phyloP scores from a whole-genome alignment of 2,888 invertebrate species.

The Oligia fasciuncula region DNA sequence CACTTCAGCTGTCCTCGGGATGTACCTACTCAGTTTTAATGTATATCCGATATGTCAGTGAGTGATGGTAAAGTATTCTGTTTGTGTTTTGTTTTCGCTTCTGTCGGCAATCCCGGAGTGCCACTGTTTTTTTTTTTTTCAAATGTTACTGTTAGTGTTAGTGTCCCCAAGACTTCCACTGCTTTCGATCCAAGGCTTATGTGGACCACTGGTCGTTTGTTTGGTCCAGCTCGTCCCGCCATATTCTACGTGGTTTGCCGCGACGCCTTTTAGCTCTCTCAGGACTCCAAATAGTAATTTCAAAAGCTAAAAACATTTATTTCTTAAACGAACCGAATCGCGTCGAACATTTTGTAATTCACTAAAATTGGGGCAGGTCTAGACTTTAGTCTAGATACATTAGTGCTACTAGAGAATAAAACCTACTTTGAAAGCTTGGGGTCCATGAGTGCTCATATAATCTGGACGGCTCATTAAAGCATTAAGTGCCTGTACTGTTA shows the following conservation, averaged over 20 bases:
- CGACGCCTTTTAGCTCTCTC: background rate
- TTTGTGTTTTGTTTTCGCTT: too few relatives aligned
- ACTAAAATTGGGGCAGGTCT: background rate
- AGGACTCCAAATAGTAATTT: background rate
- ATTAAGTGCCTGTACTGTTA: conserved; percentile 57
- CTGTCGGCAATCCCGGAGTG: too few relatives aligned
- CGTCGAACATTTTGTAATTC: background rate
- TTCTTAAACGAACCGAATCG: background rate
- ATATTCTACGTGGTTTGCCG: background rate
- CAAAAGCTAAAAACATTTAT: background rate
- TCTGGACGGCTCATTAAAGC: conserved; percentile 64
- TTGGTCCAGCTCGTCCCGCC: background rate
- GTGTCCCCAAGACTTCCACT: background rate
- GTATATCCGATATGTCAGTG: too few relatives aligned
- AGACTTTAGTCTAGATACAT: conserved; percentile 7
- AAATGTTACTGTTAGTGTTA: background rate
- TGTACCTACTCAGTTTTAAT: too few relatives aligned
- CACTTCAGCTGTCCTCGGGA: too few relatives aligned
- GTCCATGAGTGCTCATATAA: conserved; percentile 56
- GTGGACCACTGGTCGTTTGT: background rate
- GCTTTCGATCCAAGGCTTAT: background rate
- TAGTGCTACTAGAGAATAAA: conserved; percentile 37
- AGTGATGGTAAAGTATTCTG: too few relatives aligned
- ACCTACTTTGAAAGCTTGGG: conserved; percentile 47
- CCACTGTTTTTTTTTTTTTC: background rate